Evolutionary conservation across 2,113 vertebrate species (phyloP), one percentile per base, ranked within the genome.

Genomic region (Cyanoliseus patagonus): DNA sequence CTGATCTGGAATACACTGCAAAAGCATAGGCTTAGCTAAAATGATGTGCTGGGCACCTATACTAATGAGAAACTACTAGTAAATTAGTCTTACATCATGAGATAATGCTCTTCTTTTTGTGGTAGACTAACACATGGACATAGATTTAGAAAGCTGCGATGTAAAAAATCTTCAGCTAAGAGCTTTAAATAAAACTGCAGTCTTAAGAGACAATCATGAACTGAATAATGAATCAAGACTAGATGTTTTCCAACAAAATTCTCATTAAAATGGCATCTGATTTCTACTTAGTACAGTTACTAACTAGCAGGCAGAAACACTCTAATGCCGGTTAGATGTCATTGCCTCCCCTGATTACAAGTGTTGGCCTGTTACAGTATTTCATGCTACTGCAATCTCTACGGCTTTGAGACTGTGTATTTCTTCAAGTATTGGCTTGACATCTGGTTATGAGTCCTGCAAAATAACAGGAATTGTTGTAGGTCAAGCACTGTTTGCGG

Each of bases 401-500:
- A 6, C 13, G 19, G 42, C 19, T 92, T 28, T 2, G 6, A 80
- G 44, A 83, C 18, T 11, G 1, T 2, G 0, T 27, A 46, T 18
- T 68, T 85, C 33, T 28, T 68, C 42, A 76, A 61, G 49, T 44
- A 51, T 7, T 13, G 12, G 31, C 33, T 84, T 2, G 4, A 75
- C 24, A 72, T 23, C 17, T 59, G 25, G 3, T 28, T 86, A 62
- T 2, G 4, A 74, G 42, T 46, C 35, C 62, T 25, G 35, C 44
- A 83, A 85, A 91, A 52, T 14, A 81, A 63, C 0, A 2, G 19
- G 31, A 70, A 42, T 12, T 66, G 47, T 42, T 20, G 24, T 28
- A 85, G 17, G 13, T 10, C 8, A 84, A 84, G 46, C 10, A 77
- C 17, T 62, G 24, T 39, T 72, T 41, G 39, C 37, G 14, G 80